Conservation (phyloP, 2,797 vertebrate species). For the Semaprochilodus insignis region DNA sequence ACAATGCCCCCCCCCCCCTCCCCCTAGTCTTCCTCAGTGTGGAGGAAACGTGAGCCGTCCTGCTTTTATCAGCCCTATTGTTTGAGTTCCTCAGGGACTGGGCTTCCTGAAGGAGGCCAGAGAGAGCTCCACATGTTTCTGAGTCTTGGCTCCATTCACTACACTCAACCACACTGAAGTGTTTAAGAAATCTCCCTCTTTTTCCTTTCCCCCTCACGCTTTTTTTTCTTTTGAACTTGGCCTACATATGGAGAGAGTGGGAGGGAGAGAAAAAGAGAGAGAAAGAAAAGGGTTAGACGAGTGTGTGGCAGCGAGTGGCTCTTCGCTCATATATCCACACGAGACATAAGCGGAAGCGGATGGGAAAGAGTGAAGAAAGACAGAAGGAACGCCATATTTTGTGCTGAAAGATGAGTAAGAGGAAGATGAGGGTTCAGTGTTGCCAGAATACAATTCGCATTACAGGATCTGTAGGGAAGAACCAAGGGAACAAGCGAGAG, state of each 20-base stretch:
- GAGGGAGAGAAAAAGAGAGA: constrained; percentile 20
- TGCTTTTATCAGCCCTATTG: constrained; percentile 66
- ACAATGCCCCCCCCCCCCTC: constrained; percentile 29
- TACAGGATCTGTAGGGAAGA: neutral
- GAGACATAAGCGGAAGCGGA: constrained; percentile 48
- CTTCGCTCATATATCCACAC: constrained; percentile 28
- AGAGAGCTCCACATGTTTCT: constrained; percentile 69
- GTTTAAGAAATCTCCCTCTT: constrained; percentile 49
- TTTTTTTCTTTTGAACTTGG: constrained; percentile 53
- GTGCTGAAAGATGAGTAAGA: constrained; percentile 31
- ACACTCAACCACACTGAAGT: constrained; percentile 38
- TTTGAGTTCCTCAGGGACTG: constrained; percentile 75
- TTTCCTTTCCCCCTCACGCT: constrained; percentile 7
- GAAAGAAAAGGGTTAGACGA: constrained; percentile 21
- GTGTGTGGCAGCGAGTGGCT: constrained; percentile 8
- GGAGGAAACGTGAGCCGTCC: constrained; percentile 62
- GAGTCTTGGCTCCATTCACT: constrained; percentile 52
- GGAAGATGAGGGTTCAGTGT: constrained; percentile 12
- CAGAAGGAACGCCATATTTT: constrained; percentile 26
- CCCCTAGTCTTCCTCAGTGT: constrained; percentile 46
- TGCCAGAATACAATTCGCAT: constrained; percentile 6
- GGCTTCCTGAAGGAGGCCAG: constrained; percentile 73
- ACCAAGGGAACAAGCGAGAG: neutral
- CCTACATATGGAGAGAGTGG: constrained; percentile 47
- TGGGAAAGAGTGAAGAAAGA: constrained; percentile 35